Evolutionary conservation across 2,797 vertebrate species (phyloP), one percentile per base, ranked within the genome.

Genomic region (Myioborus miniatus): DNA sequence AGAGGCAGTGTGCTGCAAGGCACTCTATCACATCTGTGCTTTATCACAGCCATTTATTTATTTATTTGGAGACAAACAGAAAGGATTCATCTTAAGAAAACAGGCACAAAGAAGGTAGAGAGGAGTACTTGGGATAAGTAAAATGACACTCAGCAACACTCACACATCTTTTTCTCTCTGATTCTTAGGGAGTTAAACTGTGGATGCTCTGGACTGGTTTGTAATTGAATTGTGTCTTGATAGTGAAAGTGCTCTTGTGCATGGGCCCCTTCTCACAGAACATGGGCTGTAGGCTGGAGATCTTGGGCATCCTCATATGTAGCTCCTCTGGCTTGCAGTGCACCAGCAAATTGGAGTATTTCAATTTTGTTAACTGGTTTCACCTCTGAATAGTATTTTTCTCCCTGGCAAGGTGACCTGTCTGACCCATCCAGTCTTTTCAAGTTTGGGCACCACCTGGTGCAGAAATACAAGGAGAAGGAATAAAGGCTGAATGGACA

Each of bases 251-350:
- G 21, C 32, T 65, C 32, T 24, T 63, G 27, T 67, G 16, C 2
- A 1, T 24, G 27, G 46, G 4, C 8, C 11, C 36, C 14, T 74
- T 59, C 65, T 78, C 3, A 0, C 36, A 81, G 58, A 37, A 58
- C 3, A 3, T 15, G 22, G 50, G 27, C 49, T 56, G 19, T 5
- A 36, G 24, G 39, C 41, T 55, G 32, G 44, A 88, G 46, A 76
- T 47, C 15, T 6, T 0, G 2, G 24, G 5, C 36, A 47, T 17
- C 74, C 32, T 59, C 39, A 24, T 47, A n/a, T 3, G 0, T 52
- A 36, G 26, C 43, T 68, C 44, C 59, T 76, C 77, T 11, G 8
- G 19, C 39, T 74, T 6, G 3, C 41, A 62, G 13, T 7, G 30
- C 1, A 4, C 67, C 55, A 69, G 34, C 19, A 92, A 52, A 70